phyloP scores from a whole-genome alignment of 2,113 vertebrate genomes.

The Erythrolamprus reginae region DNA sequence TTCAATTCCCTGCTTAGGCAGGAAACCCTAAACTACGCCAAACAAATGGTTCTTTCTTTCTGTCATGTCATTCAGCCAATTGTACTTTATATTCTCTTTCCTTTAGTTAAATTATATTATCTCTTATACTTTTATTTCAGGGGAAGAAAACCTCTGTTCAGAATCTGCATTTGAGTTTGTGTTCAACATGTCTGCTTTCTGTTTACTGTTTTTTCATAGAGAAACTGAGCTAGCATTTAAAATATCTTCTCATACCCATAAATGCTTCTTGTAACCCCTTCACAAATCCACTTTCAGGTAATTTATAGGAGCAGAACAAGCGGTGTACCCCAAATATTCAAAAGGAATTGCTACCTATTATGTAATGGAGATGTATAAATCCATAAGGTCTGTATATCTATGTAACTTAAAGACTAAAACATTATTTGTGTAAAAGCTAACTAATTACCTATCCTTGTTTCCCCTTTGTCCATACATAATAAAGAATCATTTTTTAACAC shows the following conservation, averaged over 20 bases:
- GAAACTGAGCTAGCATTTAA: background rate
- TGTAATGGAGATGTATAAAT: background rate
- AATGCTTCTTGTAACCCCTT: background rate
- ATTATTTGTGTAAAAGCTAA: background rate
- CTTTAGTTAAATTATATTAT: background rate
- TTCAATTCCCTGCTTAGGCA: too few species aligned
- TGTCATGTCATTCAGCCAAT: background rate
- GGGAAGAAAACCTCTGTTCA: background rate
- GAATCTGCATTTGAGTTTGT: background rate
- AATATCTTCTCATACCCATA: background rate
- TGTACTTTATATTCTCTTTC: background rate
- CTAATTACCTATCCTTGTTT: background rate
- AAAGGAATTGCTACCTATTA: background rate
- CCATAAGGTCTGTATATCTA: background rate
- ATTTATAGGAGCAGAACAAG: background rate
- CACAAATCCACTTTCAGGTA: background rate
- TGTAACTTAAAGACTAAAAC: background rate
- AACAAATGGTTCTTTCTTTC: background rate
- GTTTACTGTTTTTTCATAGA: background rate
- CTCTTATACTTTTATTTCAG: background rate
- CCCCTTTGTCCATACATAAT: slow-evolving; percentile 32
- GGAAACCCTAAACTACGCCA: too few species aligned
- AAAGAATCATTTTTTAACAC: background rate
- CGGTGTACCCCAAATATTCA: background rate
- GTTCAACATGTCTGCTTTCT: background rate